phyloP scores from a whole-genome alignment of 2,797 vertebrate species.

The Tamandua tetradactyla region DNA sequence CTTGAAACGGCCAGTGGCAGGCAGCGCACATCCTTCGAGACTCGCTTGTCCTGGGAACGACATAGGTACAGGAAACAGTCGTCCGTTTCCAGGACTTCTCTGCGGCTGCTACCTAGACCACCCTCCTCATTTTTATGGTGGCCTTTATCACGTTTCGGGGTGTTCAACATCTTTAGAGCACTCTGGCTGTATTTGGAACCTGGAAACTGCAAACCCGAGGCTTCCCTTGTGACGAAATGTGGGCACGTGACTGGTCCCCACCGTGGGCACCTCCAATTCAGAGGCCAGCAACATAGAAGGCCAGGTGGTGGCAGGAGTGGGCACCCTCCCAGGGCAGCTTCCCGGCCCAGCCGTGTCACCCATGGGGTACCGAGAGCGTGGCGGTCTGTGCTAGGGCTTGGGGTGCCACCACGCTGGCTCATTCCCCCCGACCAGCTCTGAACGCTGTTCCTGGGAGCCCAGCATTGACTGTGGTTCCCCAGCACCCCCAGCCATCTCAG shows the following conservation, averaged over 20 bases:
- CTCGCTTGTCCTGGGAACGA: too few species aligned
- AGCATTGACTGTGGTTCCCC: accelerated
- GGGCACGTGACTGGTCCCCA: too few species aligned
- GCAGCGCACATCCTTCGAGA: too few species aligned
- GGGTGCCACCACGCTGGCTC: accelerated
- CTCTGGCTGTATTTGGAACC: neutral
- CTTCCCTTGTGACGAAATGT: neutral
- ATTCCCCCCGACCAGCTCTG: neutral
- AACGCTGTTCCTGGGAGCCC: neutral
- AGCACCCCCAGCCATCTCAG: neutral
- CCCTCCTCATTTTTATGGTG: neutral
- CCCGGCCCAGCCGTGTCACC: neutral
- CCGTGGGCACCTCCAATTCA: accelerated
- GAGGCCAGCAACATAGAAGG: neutral
- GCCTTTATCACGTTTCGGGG: neutral
- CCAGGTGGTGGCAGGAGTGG: neutral
- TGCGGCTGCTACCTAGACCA: neutral
- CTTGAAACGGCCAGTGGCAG: too few species aligned
- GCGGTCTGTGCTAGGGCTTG: too few species aligned
- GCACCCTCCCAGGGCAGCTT: too few species aligned
- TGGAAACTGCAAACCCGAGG: neutral
- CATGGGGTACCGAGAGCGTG: accelerated
- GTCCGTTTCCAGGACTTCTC: too few species aligned
- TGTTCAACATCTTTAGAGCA: neutral
- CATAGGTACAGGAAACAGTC: too few species aligned